Percentiles rank a stretch among this genome's conserved stretches.
phyloP scores from a whole-genome alignment of 2,888 invertebrate species.

The Mechanitis mazaeus region DNA sequence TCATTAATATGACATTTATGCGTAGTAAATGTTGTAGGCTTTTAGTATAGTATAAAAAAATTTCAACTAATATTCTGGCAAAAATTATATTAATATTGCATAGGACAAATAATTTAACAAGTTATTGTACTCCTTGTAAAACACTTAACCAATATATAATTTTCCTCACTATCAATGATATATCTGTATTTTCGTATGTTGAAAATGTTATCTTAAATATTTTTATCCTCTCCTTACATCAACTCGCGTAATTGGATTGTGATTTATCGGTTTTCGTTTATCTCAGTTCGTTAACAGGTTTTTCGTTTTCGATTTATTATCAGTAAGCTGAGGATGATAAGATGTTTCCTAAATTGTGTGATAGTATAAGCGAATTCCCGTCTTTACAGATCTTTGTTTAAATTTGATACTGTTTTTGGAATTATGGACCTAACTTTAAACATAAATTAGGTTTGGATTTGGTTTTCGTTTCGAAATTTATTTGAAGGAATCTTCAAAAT shows the following conservation, averaged over 20 bases:
- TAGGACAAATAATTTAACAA: too few relatives aligned
- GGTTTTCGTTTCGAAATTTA: background rate
- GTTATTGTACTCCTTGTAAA: too few relatives aligned
- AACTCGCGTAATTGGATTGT: conserved; percentile 28
- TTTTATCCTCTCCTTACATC: conserved; percentile 19
- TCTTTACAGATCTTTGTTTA: conserved; percentile 6
- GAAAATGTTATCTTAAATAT: conserved; percentile 11
- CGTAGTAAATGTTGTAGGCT: too few relatives aligned
- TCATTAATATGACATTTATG: too few relatives aligned
- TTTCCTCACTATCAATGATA: background rate
- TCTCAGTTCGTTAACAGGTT: conserved; percentile 25
- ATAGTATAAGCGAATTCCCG: conserved; percentile 4
- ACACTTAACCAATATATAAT: too few relatives aligned
- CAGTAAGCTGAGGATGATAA: conserved; percentile 18
- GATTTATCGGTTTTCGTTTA: conserved; percentile 29
- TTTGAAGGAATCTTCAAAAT: background rate
- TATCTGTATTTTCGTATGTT: conserved; percentile 1
- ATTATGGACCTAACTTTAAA: background rate
- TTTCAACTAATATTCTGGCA: too few relatives aligned
- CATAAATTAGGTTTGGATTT: background rate
- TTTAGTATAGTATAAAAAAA: too few relatives aligned
- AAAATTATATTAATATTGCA: too few relatives aligned
- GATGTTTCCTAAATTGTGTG: conserved; percentile 17
- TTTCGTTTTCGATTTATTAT: conserved; percentile 25
- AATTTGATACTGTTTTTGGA: background rate